These are phyloP conservation scores for Miniopterus natalensis DNA, from an alignment of 2,113 vertebrate species.

Conservation along the genomic window DNA sequence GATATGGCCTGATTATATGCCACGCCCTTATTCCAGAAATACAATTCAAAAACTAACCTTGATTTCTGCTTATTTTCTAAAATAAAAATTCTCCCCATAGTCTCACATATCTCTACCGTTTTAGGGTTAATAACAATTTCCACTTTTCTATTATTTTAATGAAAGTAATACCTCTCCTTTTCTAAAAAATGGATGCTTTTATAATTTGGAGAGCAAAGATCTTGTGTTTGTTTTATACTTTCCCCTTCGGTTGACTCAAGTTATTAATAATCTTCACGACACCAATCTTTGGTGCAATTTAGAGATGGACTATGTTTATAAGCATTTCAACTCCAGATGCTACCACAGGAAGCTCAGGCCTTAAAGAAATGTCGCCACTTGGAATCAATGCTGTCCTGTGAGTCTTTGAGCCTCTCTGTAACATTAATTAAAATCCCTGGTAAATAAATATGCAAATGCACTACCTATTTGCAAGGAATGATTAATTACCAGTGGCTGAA, in stretches of 20 bases:
- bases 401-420: neutral
- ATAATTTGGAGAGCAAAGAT: neutral
- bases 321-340: slow-evolving; percentile 21
- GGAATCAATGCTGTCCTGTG: neutral
- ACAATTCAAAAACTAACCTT: slow-evolving; percentile 38
- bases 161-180: slow-evolving; percentile 2
- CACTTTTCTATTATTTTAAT: slow-evolving; percentile 6
- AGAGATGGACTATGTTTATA: neutral
- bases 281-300: slow-evolving; percentile 10
- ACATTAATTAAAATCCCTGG: slow-evolving; percentile 26
- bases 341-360: neutral
- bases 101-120: neutral
- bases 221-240: neutral
- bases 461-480: neutral
- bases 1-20: neutral
- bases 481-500: neutral
- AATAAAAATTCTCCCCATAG: slow-evolving; percentile 16
- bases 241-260: neutral
- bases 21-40: slow-evolving; percentile 40
- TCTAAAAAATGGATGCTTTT: neutral
- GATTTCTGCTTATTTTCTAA: slow-evolving; percentile 37
- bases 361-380: slow-evolving; percentile 27
- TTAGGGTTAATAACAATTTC: slow-evolving; percentile 2
- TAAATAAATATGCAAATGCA: slow-evolving; percentile 40
- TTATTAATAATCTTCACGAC: slow-evolving; percentile 35